These are phyloP conservation scores for Dendrocincla fuliginosa DNA, from an alignment of 2,797 vertebrate species.

Conservation along the genomic window DNA sequence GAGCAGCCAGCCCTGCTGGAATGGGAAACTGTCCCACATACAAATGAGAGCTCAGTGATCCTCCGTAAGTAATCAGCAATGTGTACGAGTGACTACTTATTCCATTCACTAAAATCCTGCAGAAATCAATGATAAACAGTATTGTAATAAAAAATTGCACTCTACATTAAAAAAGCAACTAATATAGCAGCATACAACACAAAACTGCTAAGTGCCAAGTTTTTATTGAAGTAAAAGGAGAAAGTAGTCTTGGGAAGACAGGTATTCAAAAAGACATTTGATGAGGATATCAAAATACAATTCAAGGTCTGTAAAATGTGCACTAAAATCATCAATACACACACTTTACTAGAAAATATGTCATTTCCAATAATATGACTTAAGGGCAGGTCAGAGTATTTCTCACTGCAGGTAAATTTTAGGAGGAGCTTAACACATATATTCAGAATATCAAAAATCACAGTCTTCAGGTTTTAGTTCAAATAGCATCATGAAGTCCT, in stretches of 20 bases:
- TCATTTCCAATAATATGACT: background rate
- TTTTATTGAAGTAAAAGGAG: background rate
- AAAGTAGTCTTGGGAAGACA: background rate
- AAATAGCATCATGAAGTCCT: background rate
- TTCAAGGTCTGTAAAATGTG: background rate
- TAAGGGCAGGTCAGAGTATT: background rate
- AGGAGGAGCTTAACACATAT: background rate
- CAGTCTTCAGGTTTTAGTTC: background rate
- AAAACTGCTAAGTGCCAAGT: background rate
- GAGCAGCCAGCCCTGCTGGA: background rate
- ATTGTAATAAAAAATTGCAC: background rate
- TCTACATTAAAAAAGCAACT: background rate
- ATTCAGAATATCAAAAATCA: background rate
- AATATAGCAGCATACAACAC: background rate
- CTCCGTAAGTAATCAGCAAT: background rate
- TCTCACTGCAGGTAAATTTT: background rate
- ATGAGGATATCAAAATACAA: background rate
- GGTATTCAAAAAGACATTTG: background rate
- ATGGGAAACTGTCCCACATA: background rate
- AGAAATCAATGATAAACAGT: background rate
- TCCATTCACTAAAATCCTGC: background rate
- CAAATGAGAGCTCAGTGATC: background rate
- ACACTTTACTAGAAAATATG: background rate
- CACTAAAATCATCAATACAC: background rate
- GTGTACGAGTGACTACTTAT: background rate